These are phyloP conservation scores for Terrapene triunguis DNA, from an alignment of 2,113 vertebrate species.

Conservation along the genomic window DNA sequence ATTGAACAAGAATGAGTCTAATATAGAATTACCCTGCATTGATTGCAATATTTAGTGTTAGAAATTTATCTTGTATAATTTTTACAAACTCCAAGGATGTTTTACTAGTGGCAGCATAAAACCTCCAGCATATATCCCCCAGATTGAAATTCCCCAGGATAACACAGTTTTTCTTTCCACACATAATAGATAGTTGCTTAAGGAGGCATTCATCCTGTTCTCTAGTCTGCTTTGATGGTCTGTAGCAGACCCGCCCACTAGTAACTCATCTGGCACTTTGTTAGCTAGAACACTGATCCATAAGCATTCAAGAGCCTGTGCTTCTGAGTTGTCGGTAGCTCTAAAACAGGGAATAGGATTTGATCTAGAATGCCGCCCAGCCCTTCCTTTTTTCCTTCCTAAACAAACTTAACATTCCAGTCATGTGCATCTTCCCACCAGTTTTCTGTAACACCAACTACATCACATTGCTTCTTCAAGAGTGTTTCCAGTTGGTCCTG, in stretches of 20 bases:
- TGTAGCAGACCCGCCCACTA: neutral
- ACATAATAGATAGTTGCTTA: neutral
- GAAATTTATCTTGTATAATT: neutral
- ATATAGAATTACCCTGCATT: neutral
- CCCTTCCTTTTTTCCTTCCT: neutral
- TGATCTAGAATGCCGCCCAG: neutral
- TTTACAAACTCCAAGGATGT: neutral
- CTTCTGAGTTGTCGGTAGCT: neutral
- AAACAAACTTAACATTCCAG: neutral
- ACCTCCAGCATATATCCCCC: neutral
- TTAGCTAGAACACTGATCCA: too few relatives aligned
- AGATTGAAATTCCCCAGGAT: neutral
- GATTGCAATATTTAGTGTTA: neutral
- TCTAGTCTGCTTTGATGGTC: neutral
- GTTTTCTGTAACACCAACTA: rapidly evolving
- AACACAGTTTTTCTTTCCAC: neutral
- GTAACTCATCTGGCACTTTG: too few relatives aligned
- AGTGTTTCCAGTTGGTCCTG: neutral
- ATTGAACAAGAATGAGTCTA: neutral
- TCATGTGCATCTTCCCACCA: neutral
- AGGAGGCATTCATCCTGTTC: neutral
- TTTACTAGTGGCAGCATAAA: neutral
- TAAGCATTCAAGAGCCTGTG: neutral
- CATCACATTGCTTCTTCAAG: rapidly evolving
- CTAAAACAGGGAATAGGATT: neutral